Conservation (phyloP, 2,113 vertebrate species). For the Clarias batrachus region DNA sequence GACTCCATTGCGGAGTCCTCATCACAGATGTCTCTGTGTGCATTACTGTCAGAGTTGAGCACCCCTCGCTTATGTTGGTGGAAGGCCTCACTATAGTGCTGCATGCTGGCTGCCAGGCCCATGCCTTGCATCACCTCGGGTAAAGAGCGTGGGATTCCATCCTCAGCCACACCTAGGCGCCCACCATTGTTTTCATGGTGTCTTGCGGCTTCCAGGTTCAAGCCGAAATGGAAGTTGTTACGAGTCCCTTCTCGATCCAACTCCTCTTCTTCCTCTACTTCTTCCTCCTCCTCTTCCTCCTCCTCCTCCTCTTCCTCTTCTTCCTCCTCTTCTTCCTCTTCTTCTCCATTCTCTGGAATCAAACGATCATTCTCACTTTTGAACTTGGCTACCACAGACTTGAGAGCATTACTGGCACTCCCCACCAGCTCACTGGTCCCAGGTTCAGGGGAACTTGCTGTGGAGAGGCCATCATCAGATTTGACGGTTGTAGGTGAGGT, state of each 20-base stretch:
- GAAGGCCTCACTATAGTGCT: slow-evolving; percentile 98
- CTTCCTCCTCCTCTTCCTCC: slow-evolving; percentile 92
- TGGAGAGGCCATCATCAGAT: slow-evolving; percentile 94
- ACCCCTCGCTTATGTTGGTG: slow-evolving; percentile 93
- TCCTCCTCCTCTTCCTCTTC: slow-evolving; percentile 97
- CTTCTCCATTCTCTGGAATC: slow-evolving; percentile 92
- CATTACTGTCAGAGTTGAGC: slow-evolving; percentile 86
- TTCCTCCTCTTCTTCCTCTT: slow-evolving; percentile 92
- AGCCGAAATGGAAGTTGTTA: slow-evolving; percentile 88
- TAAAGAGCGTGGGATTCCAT: slow-evolving; percentile 80
- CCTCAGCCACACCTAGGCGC: slow-evolving; percentile 73
- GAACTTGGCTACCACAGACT: slow-evolving; percentile 97
- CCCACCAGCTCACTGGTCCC: slow-evolving; percentile 94
- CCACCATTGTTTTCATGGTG: slow-evolving; percentile 88
- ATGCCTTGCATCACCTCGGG: slow-evolving; percentile 97
- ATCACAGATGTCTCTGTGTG: slow-evolving; percentile 89
- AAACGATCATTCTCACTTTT: slow-evolving; percentile 88
- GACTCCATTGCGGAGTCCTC: slow-evolving; percentile 91
- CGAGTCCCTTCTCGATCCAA: slow-evolving; percentile 82
- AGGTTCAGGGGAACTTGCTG: slow-evolving; percentile 94
- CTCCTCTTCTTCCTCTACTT: slow-evolving; percentile 85
- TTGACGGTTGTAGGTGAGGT: slow-evolving; percentile 93
- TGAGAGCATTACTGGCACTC: slow-evolving; percentile 94
- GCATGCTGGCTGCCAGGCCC: slow-evolving; percentile 96
- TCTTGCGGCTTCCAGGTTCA: slow-evolving; percentile 88